Evolutionary conservation across 2,113 vertebrate genomes (phyloP), one percentile per base, ranked within the genome.

Genomic region (Malaclemys terrapin): DNA sequence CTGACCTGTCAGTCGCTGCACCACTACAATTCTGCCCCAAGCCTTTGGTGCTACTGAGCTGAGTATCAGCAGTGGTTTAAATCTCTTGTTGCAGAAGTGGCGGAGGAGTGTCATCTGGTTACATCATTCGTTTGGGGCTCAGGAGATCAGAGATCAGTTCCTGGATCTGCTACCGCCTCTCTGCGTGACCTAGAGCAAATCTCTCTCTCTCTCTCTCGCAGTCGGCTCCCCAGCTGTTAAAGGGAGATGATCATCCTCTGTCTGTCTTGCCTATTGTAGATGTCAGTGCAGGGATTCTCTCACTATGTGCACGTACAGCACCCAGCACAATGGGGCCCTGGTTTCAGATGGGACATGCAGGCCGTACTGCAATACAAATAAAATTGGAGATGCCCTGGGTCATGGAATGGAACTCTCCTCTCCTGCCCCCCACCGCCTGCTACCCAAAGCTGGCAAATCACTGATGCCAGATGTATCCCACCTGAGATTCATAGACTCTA

Each of bases 71-170:
- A 10, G 17, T 38, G n/a, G n/a, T 38, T 38, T 72, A 72, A 38
- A 72, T 72, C 35, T 19, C 35, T n/a, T n/a, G 65, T 17, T 20
- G 65, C 7, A 17, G 35, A 20, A 69, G 35, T 69, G 35, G 35
- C 17, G 2, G 57, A 27, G 25, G 10, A 4, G 20, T 3, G 27
- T 14, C 27, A 14, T 62, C 14, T 29, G 27, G 57, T 62, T 72
- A 9, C n/a, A 22, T 38, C n/a, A 10, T 72, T 1, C 25, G 0
- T 4, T 3, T 0, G 2, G 78, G 80, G 38, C 1, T 84, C 7
- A 0, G 47, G 47, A 31, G 80, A 2, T 16, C 8, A 47, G 65
- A n/a, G 52, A 38, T 72, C n/a, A 10, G 65, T 38, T 38, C 65
- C n/a, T 38, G 65, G n/a, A 38, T 22, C 62, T 65, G 62, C 62